Conservation (phyloP, 2,888 invertebrate species). For the Isotomurus palustris region DNA sequence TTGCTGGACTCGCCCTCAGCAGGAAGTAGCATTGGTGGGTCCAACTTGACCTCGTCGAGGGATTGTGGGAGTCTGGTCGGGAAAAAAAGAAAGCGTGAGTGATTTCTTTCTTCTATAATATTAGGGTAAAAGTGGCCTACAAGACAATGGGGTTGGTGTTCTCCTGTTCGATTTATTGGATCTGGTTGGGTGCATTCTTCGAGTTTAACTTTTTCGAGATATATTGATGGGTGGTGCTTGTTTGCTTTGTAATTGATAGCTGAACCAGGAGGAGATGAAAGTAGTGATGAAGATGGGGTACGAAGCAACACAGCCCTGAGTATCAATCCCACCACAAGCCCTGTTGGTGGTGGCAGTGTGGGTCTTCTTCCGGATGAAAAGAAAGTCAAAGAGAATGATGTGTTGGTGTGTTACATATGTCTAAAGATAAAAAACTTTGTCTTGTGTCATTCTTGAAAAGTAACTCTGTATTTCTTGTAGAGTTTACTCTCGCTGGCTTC, state of each 20-base stretch:
- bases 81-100: slow-evolving; percentile 1
- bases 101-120: too few relatives aligned
- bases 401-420: slow-evolving; percentile 5
- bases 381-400: slow-evolving; percentile 7
- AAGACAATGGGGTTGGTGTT: background rate
- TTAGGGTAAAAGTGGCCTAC: too few relatives aligned
- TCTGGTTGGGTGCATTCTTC: background rate
- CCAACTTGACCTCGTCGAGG: too few relatives aligned
- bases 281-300: slow-evolving; percentile 6
- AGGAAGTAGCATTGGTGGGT: background rate
- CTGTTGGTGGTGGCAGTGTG: too few relatives aligned
- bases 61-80: too few relatives aligned
- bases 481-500: slow-evolving; percentile 86
- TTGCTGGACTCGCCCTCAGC: background rate
- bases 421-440: background rate
- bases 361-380: slow-evolving; percentile 1
- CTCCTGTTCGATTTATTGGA: background rate
- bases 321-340: background rate
- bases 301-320: background rate
- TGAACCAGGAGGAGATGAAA: too few relatives aligned
- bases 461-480: slow-evolving; percentile 52
- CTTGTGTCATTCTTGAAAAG: background rate
- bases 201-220: too few relatives aligned
- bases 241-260: slow-evolving; percentile 10
- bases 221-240: too few relatives aligned